phyloP scores from a whole-genome alignment of 2,797 vertebrate species.

The Zonotrichia albicollis region DNA sequence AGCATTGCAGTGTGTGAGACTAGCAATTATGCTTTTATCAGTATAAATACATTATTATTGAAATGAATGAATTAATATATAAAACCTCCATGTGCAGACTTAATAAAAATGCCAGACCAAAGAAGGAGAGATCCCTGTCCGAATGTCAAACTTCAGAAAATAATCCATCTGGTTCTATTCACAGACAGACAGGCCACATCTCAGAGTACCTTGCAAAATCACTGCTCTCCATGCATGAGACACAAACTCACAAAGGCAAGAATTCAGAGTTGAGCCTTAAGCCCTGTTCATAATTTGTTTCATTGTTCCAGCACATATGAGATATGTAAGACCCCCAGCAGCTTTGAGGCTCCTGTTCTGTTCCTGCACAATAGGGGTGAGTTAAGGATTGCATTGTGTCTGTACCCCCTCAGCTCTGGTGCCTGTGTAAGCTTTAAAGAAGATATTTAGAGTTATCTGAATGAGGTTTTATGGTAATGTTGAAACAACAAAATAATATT shows the following conservation, averaged over 20 bases:
- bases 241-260: slow-evolving; percentile 64
- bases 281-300: slow-evolving; percentile 74
- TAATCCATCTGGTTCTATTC: not conserved
- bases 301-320: slow-evolving; percentile 63
- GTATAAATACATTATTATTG: not conserved
- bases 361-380: slow-evolving; percentile 52
- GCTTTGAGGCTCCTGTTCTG: slow-evolving; percentile 32
- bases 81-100: not conserved
- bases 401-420: not conserved
- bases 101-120: not conserved
- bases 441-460: slow-evolving; percentile 38
- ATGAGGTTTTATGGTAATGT: slow-evolving; percentile 34
- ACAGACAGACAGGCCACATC: not conserved
- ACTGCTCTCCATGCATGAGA: slow-evolving; percentile 37
- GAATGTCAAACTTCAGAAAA: not conserved
- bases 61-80: not conserved
- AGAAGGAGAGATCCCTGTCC: not conserved
- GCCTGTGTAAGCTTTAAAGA: slow-evolving; percentile 42
- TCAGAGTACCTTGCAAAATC: not conserved
- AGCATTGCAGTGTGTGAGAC: not conserved
- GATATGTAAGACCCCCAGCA: slow-evolving; percentile 65
- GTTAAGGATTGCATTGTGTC: slow-evolving; percentile 42
- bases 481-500: slow-evolving; percentile 26
- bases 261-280: slow-evolving; percentile 60
- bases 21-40: not conserved